These are phyloP conservation scores for Rutilus rutilus DNA, from an alignment of 2,113 vertebrate genomes.

Conservation along the genomic window DNA sequence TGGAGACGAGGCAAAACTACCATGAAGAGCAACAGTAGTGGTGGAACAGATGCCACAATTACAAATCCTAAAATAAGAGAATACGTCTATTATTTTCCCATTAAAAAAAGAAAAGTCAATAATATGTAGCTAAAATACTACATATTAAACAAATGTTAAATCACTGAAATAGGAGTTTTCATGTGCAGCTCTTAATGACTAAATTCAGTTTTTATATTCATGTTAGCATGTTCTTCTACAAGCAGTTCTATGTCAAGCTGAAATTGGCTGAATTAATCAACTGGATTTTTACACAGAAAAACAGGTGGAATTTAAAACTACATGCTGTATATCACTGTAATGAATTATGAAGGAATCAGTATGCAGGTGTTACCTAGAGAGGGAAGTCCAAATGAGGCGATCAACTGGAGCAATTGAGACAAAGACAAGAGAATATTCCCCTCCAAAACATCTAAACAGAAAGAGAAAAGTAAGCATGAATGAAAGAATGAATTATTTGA, in stretches of 20 bases:
- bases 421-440: fast-evolving
- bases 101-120: background rate
- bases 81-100: background rate
- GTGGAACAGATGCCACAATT: fast-evolving
- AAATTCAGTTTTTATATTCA: background rate
- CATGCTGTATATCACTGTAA: background rate
- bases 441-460: background rate
- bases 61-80: background rate
- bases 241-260: background rate
- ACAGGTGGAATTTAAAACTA: background rate
- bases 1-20: fast-evolving
- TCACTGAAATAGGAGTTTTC: background rate
- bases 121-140: background rate
- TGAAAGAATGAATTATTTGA: fast-evolving
- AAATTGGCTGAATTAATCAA: background rate
- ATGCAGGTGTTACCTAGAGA: background rate
- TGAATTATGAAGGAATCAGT: background rate
- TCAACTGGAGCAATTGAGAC: fast-evolving
- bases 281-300: background rate
- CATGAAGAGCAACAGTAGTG: background rate
- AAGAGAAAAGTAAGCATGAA: background rate
- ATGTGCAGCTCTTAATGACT: background rate
- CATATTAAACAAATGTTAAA: background rate
- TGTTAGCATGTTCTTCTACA: background rate
- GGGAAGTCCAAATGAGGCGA: background rate